Base-by-base conservation (phyloP, 2,113 vertebrate species). In the Probosciger aterrimus region DNA sequence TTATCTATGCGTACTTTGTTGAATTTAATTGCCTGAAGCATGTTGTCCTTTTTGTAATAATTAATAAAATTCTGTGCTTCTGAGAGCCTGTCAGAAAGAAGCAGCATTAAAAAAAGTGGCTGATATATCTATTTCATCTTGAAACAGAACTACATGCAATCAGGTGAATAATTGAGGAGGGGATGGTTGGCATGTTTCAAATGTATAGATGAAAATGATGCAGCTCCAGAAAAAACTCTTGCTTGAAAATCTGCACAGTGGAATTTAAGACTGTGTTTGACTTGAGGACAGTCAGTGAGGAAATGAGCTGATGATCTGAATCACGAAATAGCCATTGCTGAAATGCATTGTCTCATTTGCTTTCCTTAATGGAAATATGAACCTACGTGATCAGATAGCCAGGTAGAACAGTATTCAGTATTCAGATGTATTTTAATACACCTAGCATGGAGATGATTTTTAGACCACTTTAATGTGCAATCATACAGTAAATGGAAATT, bases 261-360 rank as follows among this genome's bases (percentile, higher is more conserved):
- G 49, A 94, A 62, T 82, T 79, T 57, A 52, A 71, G 39, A 80
- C 44, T 75, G 6, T 65, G 49, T 91, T 92, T 96, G 65, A 86
- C 70, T 82, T 65, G 57, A 65, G 60, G 94, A 77, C 14, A 90
- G 30, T 89, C 62, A 75, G 57, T 76, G 52, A 75, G 69, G 39
- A 95, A 91, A 89, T 82, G 74, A 92, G 70, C 22, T 79, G 86
- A 41, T 92, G 62, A 76, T 76, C 55, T 82, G 77, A 92, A 87
- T 89, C 84, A 62, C 6, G 13, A 76, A 93, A 87, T 35, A 91
- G 27, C 43, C 49, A 64, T 62, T 2, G 5, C 14, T 75, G 50
- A 86, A 94, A 68, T 55, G 12, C 35, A 73, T n/a, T 65, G 44
- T 87, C 62, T 95, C 84, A 73, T 82, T 89, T 87, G 43, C 74